A percentile compares a stretch with the other conserved stretches of the same genome.
Conservation (phyloP, 2,888 invertebrate species). For the Polyommatus icarus region DNA sequence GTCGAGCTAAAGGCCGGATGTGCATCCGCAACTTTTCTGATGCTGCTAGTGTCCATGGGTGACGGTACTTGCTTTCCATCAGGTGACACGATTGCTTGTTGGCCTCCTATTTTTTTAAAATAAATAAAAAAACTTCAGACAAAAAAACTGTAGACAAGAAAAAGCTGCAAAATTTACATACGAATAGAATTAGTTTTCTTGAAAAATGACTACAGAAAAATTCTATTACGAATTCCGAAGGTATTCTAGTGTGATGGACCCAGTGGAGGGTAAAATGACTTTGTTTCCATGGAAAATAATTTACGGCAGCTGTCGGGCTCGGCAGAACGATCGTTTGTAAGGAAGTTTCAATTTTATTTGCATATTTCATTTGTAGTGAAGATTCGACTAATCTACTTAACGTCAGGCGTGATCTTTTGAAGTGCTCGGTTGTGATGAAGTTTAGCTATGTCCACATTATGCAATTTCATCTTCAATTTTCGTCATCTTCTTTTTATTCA, state of each 20-base stretch:
- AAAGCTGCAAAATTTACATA: not conserved
- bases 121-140: not conserved
- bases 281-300: conserved; percentile 24
- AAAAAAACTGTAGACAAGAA: not conserved
- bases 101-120: too few relatives aligned
- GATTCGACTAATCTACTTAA: not conserved
- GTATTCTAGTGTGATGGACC: not conserved
- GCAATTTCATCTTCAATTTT: too few relatives aligned
- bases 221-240: conserved; percentile 20
- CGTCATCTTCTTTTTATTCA: too few relatives aligned
- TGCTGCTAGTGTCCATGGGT: too few relatives aligned
- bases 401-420: not conserved
- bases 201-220: not conserved
- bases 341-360: not conserved
- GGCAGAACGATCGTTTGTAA: conserved; percentile 1
- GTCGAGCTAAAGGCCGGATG: too few relatives aligned
- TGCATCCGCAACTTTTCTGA: too few relatives aligned
- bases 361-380: not conserved
- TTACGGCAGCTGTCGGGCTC: not conserved
- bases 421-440: not conserved
- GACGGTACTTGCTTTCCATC: too few relatives aligned
- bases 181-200: not conserved
- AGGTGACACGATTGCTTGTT: too few relatives aligned
- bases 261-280: conserved; percentile 16
- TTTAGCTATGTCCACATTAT: too few relatives aligned